Conservation (phyloP, 1,140 invertebrate species). For the Laodelphax striatellus region DNA sequence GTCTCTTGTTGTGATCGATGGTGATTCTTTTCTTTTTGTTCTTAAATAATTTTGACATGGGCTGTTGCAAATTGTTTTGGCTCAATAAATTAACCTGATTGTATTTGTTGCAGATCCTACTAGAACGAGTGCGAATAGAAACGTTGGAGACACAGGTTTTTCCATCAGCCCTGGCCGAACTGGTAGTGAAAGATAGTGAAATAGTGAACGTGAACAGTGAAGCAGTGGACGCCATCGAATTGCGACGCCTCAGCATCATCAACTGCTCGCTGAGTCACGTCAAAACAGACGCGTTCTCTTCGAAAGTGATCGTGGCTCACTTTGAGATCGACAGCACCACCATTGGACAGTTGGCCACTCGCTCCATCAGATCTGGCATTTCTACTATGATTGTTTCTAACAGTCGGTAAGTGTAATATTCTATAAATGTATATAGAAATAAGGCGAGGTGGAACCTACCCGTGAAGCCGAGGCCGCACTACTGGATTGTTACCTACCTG, state of each 20-base stretch:
- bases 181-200: constrained; percentile 43
- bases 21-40: no score
- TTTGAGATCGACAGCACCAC: constrained; percentile 46
- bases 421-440: no score
- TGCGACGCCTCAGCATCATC: constrained; percentile 44
- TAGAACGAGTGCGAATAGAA: constrained; percentile 45
- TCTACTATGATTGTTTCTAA: constrained; percentile 46
- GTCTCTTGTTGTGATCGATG: no score
- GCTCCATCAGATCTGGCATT: constrained; percentile 49
- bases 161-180: constrained; percentile 45
- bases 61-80: no score
- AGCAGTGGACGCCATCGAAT: constrained; percentile 51
- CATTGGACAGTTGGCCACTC: constrained; percentile 39
- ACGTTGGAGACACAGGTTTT: constrained; percentile 48
- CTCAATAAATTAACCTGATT: not conserved
- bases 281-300: constrained; percentile 48
- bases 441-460: no score
- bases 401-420: constrained; percentile 32
- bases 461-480: no score
- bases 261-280: constrained; percentile 47
- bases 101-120: constrained; percentile 46
- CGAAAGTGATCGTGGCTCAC: constrained; percentile 45
- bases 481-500: no score
- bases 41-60: no score
- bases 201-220: constrained; percentile 41